Evolutionary conservation across 2,888 invertebrate species (phyloP).

Genomic region (Cerceris ruficornis): DNA sequence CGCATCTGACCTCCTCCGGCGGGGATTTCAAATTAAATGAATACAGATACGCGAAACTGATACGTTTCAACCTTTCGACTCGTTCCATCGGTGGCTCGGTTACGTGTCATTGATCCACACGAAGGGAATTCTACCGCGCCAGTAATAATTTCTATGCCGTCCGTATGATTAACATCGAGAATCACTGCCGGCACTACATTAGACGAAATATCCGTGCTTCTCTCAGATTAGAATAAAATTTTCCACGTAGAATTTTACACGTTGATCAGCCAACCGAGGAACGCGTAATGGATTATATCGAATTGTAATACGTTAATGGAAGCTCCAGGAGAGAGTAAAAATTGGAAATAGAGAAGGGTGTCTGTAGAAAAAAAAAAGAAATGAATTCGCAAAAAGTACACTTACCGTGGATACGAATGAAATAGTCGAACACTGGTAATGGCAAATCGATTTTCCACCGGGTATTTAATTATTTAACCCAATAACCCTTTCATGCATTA

Average conservation of each 20-base stretch:
- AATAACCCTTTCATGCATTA: constrained; percentile 41
- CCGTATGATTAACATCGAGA: constrained; percentile 43
- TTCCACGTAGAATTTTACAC: too few species aligned
- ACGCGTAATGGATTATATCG: too few species aligned
- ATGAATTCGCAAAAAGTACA: not conserved
- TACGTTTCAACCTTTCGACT: constrained; percentile 58
- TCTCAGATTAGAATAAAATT: not conserved
- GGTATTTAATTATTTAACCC: constrained; percentile 23
- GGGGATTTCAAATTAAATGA: constrained; percentile 70
- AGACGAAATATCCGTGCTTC: constrained; percentile 21
- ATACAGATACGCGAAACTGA: constrained; percentile 69
- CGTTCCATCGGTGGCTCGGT: not conserved
- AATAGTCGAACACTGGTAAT: constrained; percentile 12
- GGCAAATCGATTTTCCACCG: constrained; percentile 5
- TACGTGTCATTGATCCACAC: constrained; percentile 8
- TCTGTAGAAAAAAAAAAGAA: not conserved
- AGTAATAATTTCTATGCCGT: constrained; percentile 40
- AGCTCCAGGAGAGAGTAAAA: not conserved
- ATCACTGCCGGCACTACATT: constrained; percentile 42
- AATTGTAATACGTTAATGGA: not conserved
- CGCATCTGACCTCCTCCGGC: constrained; percentile 58
- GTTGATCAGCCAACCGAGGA: too few species aligned
- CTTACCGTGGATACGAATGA: constrained; percentile 6
- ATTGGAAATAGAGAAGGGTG: too few species aligned
- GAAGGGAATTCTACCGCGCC: constrained; percentile 12